Percentiles rank a stretch among this genome's conserved stretches.
Evolutionary conservation across 2,797 vertebrate species (phyloP).

Genomic region (Periophthalmus magnuspinnatus): DNA sequence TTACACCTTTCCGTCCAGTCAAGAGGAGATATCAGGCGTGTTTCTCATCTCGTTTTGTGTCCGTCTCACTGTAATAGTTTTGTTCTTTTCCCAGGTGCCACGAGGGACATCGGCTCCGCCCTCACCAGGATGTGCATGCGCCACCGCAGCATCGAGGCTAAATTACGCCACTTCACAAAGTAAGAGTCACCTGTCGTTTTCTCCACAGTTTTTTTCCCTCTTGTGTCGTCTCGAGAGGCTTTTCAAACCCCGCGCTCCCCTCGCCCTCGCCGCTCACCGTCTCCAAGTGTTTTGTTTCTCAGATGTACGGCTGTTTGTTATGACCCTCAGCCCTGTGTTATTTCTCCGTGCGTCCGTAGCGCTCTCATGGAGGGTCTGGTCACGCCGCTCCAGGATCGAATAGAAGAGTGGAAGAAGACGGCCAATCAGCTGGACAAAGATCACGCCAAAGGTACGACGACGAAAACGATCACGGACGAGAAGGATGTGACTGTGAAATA

Average conservation of each 20-base stretch:
- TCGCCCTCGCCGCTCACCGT: conserved; percentile 20
- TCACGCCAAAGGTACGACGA: conserved; percentile 89
- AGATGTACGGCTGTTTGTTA: conserved; percentile 26
- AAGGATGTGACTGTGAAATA: neutral
- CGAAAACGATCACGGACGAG: neutral
- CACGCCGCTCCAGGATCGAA: conserved; percentile 93
- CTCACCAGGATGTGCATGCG: conserved; percentile 98
- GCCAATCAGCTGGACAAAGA: conserved; percentile 97
- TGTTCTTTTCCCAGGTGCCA: conserved; percentile 77
- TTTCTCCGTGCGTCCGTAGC: conserved; percentile 60
- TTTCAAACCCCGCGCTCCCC: conserved; percentile 3
- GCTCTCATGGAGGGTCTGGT: conserved; percentile 97
- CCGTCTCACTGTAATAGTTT: conserved; percentile 15
- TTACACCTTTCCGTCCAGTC: no score
- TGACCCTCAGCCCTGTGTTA: conserved; percentile 4
- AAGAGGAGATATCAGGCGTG: conserved; percentile 11
- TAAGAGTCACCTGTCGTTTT: conserved; percentile 62
- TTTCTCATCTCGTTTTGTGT: neutral
- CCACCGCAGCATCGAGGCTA: conserved; percentile 96
- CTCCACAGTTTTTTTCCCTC: conserved; percentile 21
- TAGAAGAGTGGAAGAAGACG: conserved; percentile 98
- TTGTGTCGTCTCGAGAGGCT: conserved; percentile 11
- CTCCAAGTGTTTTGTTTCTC: conserved; percentile 20
- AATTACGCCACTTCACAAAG: conserved; percentile 97
- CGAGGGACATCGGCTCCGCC: conserved; percentile 92